Base-by-base conservation (phyloP, 2,113 vertebrate genomes). In the Tylochromis polylepis region DNA sequence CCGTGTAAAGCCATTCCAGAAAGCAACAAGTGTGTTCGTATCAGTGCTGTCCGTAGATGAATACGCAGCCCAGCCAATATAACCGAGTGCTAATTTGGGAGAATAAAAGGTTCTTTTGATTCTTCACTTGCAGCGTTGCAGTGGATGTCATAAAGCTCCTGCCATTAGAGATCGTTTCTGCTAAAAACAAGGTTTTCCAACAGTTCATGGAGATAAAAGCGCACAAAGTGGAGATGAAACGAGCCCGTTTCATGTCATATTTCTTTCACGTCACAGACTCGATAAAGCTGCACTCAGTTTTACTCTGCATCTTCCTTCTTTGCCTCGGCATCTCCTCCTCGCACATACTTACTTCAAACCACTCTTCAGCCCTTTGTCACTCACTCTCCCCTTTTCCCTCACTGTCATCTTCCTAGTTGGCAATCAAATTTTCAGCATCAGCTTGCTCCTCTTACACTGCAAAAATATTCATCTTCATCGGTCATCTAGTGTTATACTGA, bases 191-290 rank as follows among this genome's bases (percentile, higher is more conserved):
- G 14, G 14, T 84, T 83, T 89, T 65, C 18, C 0, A 31, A 36
- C 18, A 49, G 57, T 14, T 12, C 24, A n/a, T n/a, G 31, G 60
- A n/a, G 12, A 38, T 57, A 31, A 86, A 65, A 83, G 18, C 6
- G 78, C 60, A 79, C 36, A 85, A 93, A 90, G 84, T 93, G 87
- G 84, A 91, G 90, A 93, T 94, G 85, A 95, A 94, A 93, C 72
- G 82, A 86, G 88, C 82, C 87, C 88, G 83, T 87, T 92, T 86
- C 85, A 2, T 72, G 77, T 75, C 22, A 65, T 78, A 46, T 82
- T 3, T 83, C 3, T 83, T 67, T 82, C 59, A 60, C 82, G 79
- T 85, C 89, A 88, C 79, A 86, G 46, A 84, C 75, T 78, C 31
- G 70, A 85, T 91, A 82, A 91, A 84, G 75, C 81, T 83, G 86